Evolutionary conservation across 2,888 invertebrate genomes (phyloP), one percentile per base, ranked within the genome.

Genomic region (Clostera curtula): DNA sequence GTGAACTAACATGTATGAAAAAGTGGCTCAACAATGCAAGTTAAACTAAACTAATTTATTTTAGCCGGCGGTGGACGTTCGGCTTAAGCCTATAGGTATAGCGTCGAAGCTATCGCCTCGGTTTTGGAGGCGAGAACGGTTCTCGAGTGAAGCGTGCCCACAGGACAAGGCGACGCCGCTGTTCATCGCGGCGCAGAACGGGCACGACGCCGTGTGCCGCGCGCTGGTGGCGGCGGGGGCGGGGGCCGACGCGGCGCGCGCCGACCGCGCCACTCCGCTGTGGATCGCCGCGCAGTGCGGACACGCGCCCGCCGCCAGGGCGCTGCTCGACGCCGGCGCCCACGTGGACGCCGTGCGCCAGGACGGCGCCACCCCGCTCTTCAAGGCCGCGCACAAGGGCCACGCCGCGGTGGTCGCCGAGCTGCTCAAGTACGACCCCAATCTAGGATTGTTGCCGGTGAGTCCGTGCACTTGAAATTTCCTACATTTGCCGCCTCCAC

Each of bases 231-330:
- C 86, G 3, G 88, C 88, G 24, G 94, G 93, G 17, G 95, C 95
- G 0, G 77, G 85, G 29, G 86, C 89, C 20, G 93, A 95, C 66
- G 79, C 87, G 0, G 87, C 90, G 43, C 89, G 96, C 55, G 88
- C 89, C 3, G 96, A 96, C 83, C 90, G 92, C 36, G 93, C 95
- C 60, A 93, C 94, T 23, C 91, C 97, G 36, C 87, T 97, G 43
- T 97, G 96, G 96, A 97, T 97, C 56, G 93, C 96, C 18, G 90
- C 95, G 41, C 97, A 97, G 87, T 96, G 96, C 93, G 97, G 96
- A 0, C 95, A 96, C 80, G 89, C 91, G 63, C 89, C 89, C 59
- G 91, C 92, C 23, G 95, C 91, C 31, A 85, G 90, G 40, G 87
- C 90, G 56, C 85, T 97, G 50, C 83, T 96, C 40, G 89, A 89